Evolutionary conservation across 2,797 vertebrate genomes (phyloP).

Genomic region (Alcedo atthis): DNA sequence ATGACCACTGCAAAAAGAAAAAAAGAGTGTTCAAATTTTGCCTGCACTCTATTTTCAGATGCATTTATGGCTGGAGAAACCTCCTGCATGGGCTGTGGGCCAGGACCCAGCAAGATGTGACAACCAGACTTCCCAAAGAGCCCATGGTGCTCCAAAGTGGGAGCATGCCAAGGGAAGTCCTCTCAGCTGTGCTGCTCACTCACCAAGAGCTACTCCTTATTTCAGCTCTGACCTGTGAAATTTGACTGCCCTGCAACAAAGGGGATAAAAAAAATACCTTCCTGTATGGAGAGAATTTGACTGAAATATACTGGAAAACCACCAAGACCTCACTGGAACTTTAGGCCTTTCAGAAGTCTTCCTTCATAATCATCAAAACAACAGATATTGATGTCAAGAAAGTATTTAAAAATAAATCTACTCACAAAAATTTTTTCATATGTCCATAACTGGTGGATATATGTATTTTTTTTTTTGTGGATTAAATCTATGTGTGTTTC

Average conservation of each 20-base stretch:
- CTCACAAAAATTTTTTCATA: not conserved
- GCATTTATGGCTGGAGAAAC: not conserved
- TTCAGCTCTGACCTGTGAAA: not conserved
- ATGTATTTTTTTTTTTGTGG: not conserved
- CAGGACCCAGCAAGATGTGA: accelerated
- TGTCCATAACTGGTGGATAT: not conserved
- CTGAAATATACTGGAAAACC: not conserved
- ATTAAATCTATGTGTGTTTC: not conserved
- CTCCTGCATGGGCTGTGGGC: not conserved
- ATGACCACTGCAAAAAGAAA: not conserved
- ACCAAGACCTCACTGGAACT: not conserved
- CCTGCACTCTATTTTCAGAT: not conserved
- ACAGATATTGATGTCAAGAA: not conserved
- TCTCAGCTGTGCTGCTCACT: not conserved
- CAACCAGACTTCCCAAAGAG: not conserved
- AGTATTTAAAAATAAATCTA: not conserved
- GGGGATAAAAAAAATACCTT: not conserved
- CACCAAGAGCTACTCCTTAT: not conserved
- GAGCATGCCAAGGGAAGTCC: not conserved
- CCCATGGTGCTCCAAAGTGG: not conserved
- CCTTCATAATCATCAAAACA: not conserved
- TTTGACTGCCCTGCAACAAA: not conserved
- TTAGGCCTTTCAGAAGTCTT: not conserved
- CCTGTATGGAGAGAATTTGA: not conserved
- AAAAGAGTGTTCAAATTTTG: not conserved